A percentile compares a stretch with the other conserved stretches of the same genome.
Conservation (phyloP, 2,888 invertebrate species). For the Dilophus febrilis region DNA sequence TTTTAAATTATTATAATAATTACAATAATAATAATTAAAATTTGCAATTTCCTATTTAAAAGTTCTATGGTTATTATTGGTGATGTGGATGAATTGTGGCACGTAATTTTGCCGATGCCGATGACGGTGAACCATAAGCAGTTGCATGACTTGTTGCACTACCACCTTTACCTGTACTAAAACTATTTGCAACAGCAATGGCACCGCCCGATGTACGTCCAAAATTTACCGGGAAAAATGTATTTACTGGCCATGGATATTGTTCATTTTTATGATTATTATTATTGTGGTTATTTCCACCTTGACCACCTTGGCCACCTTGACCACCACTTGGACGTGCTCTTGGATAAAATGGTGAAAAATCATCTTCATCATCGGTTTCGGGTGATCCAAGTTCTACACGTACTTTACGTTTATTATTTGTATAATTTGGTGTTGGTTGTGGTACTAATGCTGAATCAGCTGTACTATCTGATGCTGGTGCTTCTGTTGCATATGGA, state of each 20-base stretch:
- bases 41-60: no score
- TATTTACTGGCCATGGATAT: constrained; percentile 19
- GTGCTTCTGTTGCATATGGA: neutral
- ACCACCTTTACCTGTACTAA: constrained; percentile 30
- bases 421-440: constrained; percentile 1
- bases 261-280: neutral
- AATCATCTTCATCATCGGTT: constrained; percentile 9
- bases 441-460: neutral
- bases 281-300: neutral
- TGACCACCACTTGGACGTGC: neutral
- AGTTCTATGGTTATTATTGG: no score
- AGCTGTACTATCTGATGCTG: neutral
- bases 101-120: neutral
- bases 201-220: constrained; percentile 26
- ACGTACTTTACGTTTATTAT: constrained; percentile 9
- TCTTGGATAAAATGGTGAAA: neutral
- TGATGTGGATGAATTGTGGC: neutral
- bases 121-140: constrained; percentile 28
- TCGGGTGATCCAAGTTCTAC: constrained; percentile 10
- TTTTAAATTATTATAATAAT: no score
- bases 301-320: neutral
- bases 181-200: constrained; percentile 30
- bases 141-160: constrained; percentile 29
- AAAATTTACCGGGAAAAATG: constrained; percentile 28
- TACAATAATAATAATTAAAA: no score